Base-by-base conservation (phyloP, 2,113 vertebrate genomes). In the Eretmochelys imbricata region DNA sequence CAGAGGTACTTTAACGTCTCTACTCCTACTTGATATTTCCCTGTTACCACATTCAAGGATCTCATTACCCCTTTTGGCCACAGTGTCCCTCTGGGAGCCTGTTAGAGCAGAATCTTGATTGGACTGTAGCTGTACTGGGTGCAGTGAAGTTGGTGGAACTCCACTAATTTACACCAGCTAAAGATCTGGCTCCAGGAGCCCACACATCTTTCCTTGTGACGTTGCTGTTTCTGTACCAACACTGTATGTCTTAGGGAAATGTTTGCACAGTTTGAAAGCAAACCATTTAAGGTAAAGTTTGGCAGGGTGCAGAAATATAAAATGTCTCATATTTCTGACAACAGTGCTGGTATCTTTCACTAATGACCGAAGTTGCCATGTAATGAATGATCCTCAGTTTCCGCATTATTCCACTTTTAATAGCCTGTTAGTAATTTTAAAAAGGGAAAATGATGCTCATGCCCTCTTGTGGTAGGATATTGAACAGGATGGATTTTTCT, bases 401-500 rank as follows among this genome's bases (percentile, higher is more conserved):
- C 79, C 62, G 87, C 80, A 93, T 80, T 89, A 59, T 75, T 76
- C 79, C 8, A 75, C 8, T 1, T 95, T 93, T 86, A 88, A 57
- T 51, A 90, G 94, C 2, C 53, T 24, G 89, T 19, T n/a, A 81
- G 95, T 17, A n/a, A 72, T 79, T n/a, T 55, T 54, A 87, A 90
- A 82, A 89, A 76, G 94, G 94, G 96, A 85, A 91, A 97, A 94
- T 87, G 94, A 25, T 96, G 94, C 91, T 94, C 90, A 95, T 96
- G 96, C 97, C 97, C 97, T 93, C 96, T 96, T 95, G 96, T 97
- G 97, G 97, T 92, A 24, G 31, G 50, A 90, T 84, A 7, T 85
- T 20, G 89, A 93, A 96, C 19, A 1, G 87, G 76, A 78, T 12
- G 75, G 91, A 46, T 93, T 95, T 54, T 88, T 86, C 92, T 65